Conservation (phyloP, 2,888 invertebrate species). For the Ferdinandea cuprea region DNA sequence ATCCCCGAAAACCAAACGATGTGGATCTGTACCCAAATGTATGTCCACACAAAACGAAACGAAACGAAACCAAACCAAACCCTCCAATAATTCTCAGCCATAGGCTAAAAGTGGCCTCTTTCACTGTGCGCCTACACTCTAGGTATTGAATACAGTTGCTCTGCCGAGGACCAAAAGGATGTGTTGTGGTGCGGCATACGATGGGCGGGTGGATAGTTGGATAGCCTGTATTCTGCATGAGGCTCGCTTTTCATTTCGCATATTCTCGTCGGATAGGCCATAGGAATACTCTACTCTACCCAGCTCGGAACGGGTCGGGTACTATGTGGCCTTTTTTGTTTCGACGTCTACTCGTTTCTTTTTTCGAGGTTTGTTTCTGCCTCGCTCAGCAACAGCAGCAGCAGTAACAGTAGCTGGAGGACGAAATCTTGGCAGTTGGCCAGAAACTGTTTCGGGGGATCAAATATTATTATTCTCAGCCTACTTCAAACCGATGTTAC, state of each 20-base stretch:
- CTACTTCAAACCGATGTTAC: conserved; percentile 74
- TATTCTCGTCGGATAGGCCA: conserved; percentile 63
- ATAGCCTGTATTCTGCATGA: conserved; percentile 26
- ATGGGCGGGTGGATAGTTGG: conserved; percentile 51
- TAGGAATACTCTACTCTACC: conserved; percentile 39
- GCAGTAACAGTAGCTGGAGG: conserved; percentile 38
- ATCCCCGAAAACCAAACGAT: conserved; percentile 69
- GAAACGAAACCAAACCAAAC: conserved; percentile 67
- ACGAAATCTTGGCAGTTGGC: conserved; percentile 73
- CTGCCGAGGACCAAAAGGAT: neutral
- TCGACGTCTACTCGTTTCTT: conserved; percentile 57
- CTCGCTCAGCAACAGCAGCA: conserved; percentile 59
- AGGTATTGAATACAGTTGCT: neutral
- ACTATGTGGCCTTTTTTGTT: conserved; percentile 70
- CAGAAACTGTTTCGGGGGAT: conserved; percentile 74
- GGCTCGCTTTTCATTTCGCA: conserved; percentile 68
- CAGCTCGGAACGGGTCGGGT: no score
- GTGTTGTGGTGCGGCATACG: conserved; percentile 21
- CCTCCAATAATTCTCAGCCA: conserved; percentile 66
- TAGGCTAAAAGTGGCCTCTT: conserved; percentile 63
- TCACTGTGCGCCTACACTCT: conserved; percentile 14
- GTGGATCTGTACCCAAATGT: conserved; percentile 61
- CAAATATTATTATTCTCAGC: conserved; percentile 75
- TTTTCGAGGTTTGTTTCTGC: conserved; percentile 46
- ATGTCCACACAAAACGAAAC: conserved; percentile 69